A percentile compares a stretch with the other conserved stretches of the same genome.
Evolutionary conservation across 2,113 vertebrate genomes (phyloP).

Genomic region (Hypanus sabinus): DNA sequence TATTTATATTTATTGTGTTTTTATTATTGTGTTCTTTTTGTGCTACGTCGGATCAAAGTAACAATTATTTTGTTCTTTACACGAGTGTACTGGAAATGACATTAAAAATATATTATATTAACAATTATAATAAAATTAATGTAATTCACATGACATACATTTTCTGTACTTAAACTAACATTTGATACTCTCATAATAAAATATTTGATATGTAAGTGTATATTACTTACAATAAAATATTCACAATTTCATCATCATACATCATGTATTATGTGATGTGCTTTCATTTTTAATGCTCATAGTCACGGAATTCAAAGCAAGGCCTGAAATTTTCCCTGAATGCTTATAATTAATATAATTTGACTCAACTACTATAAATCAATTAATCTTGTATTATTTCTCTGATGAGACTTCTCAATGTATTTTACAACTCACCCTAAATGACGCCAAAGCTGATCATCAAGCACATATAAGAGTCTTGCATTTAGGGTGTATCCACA

Average conservation of each 20-base stretch:
- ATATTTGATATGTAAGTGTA: too few relatives aligned
- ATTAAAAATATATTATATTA: too few relatives aligned
- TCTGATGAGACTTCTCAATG: not conserved
- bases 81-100: too few relatives aligned
- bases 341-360: not conserved
- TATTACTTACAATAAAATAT: not conserved
- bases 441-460: not conserved
- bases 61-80: too few relatives aligned
- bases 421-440: not conserved
- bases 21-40: too few relatives aligned
- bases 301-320: not conserved
- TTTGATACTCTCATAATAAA: not conserved
- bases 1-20: too few relatives aligned
- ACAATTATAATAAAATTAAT: not conserved
- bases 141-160: not conserved
- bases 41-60: too few relatives aligned
- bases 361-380: not conserved
- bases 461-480: not conserved
- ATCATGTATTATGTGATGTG: not conserved
- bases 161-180: not conserved
- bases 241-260: not conserved
- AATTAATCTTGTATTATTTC: not conserved
- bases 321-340: not conserved
- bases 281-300: too few relatives aligned
- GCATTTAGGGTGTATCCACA: not conserved